A percentile compares a stretch with the other conserved stretches of the same genome.
These are phyloP conservation scores for Dryomyza anilis DNA, from an alignment of 2,888 invertebrate species.

Conservation along the genomic window DNA sequence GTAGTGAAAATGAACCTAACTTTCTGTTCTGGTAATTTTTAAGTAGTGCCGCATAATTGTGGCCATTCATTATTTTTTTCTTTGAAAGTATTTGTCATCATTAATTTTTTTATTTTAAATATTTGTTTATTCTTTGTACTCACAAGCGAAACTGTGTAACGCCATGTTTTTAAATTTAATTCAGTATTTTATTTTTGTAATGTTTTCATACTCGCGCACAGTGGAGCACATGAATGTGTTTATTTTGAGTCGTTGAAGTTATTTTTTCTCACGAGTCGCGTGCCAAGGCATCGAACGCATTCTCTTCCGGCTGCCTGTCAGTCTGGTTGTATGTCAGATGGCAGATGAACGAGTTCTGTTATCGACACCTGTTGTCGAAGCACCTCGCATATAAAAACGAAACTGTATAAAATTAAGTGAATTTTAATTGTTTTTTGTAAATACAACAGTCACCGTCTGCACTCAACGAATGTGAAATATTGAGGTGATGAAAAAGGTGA, in stretches of 20 bases:
- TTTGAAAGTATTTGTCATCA: too few relatives aligned
- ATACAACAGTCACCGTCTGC: neutral
- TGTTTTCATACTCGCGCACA: neutral
- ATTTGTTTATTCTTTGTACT: neutral
- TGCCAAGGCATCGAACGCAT: neutral
- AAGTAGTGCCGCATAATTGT: too few relatives aligned
- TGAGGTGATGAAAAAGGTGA: too few relatives aligned
- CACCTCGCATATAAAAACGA: neutral
- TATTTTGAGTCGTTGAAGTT: too few relatives aligned
- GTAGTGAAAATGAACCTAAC: too few relatives aligned
- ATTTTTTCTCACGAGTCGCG: neutral
- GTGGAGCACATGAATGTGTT: neutral
- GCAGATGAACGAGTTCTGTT: neutral
- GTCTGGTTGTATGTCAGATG: neutral
- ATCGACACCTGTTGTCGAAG: conserved; percentile 19
- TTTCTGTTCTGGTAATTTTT: too few relatives aligned
- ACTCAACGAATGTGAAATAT: too few relatives aligned
- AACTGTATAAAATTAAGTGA: conserved; percentile 7
- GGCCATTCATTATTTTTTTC: too few relatives aligned
- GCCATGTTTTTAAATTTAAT: neutral
- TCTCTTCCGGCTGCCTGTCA: neutral
- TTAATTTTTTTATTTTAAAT: too few relatives aligned
- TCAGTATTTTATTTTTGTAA: too few relatives aligned
- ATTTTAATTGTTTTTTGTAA: conserved; percentile 9
- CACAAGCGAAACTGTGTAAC: neutral